Base-by-base conservation (phyloP, 2,888 invertebrate species). In the Iselma pallidipennis region DNA sequence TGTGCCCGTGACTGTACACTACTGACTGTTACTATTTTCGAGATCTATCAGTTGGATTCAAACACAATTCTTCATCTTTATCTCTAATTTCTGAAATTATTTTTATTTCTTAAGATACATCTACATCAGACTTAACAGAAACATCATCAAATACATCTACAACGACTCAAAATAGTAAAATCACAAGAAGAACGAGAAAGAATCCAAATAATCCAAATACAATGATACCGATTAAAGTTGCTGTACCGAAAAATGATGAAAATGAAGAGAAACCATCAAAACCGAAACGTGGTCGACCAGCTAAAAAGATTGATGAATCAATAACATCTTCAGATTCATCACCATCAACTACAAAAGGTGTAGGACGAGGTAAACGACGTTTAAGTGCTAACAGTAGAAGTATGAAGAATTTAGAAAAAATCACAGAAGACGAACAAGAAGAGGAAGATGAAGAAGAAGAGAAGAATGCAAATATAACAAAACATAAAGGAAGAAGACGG, bases 351-450 rank as follows among this genome's bases (percentile, higher is more conserved):
- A 0, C 29, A 21, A 9, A 2, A 10, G n/a, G 0, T n/a, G 5
- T 23, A n/a, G 12, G 21, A 45, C 21, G n/a, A 29, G 28, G 16
- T 28, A 19, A 21, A 33, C 37, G 53, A 23, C 3, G 54, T 14
- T 54, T 33, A 6, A 54, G 42, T 23, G 42, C 37, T 2, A 54
- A 54, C 29, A 42, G 42, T 42, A 42, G 54, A 14, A 42, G 42
- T 37, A n/a, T 54, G 33, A 23, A 42, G n/a, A 26, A 25, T 19
- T 19, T 37, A 1, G 54, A 42, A 42, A 42, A 42, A 33, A 21
- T n/a, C 2, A 49, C 49, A 23, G 23, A n/a, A 2, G 26, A 54
- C 23, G 31, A 53, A 12, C 4, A 54, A 54, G 7, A 25, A 14
- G 42, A 16, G 7, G 25, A 37, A 5, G 9, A 37, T 4, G 6